Base-by-base conservation (phyloP, 1,140 invertebrate genomes). In the Papilio glaucus region DNA sequence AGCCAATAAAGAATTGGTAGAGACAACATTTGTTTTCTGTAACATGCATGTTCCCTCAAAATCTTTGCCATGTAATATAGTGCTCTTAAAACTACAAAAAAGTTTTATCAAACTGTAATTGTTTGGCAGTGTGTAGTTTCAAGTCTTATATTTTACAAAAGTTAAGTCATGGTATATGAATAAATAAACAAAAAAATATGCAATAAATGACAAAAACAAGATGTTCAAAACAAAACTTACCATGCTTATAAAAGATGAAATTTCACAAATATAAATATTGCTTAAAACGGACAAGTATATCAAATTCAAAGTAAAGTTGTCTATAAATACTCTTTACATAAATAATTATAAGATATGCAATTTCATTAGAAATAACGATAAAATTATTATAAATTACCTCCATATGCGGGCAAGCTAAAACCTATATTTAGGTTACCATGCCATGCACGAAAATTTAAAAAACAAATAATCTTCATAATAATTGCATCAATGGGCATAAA, bases 71-170 rank as follows among this genome's bases (percentile, higher is more conserved):
- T n/a, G 5, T 45, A 5, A 18, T 18, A 18, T 45, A 45, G 4
- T 45, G n/a, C 6, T 1, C 42, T 45, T 21, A 49, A 15, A 49
- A 3, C 18, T 49, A 49, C 15, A 21, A 49, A 49, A 49, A 24
- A 49, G 3, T 9, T 21, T 21, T 49, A 49, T 49, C 18, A 49
- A 49, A 49, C 18, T 21, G 15, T 49, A 21, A 21, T 49, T 49
- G 18, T 49, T 21, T 49, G 45, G 45, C 45, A 49, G 45, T 49
- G 45, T 49, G 21, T 6, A n/a, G 0, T 21, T n/a, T n/a, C n/a
- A 49, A 49, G 45, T 49, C 45, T 49, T 49, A n/a, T 49, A 49
- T 49, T 45, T 49, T 49, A 49, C 18, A n/a, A 15, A 7, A 49
- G 42, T 18, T 6, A 18, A 49, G 12, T 10, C 2, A 10, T 9